phyloP scores from a whole-genome alignment of 2,888 invertebrate species.

The Patella depressa region DNA sequence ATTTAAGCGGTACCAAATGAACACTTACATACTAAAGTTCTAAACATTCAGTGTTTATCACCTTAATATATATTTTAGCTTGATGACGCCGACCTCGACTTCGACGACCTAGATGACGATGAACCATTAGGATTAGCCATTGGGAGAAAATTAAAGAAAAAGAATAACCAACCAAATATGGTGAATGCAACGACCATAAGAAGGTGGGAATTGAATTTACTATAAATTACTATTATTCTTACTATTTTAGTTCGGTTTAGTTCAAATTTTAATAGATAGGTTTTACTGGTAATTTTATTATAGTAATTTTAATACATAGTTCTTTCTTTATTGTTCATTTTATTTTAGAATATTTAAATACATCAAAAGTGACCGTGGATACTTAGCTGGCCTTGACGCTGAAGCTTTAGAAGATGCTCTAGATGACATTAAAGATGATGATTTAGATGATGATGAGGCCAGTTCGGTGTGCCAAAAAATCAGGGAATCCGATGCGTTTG shows the following conservation, averaged over 20 bases:
- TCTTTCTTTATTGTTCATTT: too few relatives aligned
- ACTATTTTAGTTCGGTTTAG: too few relatives aligned
- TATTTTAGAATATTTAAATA: slow-evolving; percentile 13
- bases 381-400: slow-evolving; percentile 1
- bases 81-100: slow-evolving; percentile 1
- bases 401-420: slow-evolving; percentile 1
- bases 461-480: slow-evolving; percentile 15
- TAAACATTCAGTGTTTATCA: too few relatives aligned
- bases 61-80: background rate
- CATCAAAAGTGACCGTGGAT: slow-evolving; percentile 11
- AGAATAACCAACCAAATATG: background rate
- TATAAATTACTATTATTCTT: background rate
- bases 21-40: too few relatives aligned
- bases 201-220: background rate
- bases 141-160: slow-evolving; percentile 14
- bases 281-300: too few relatives aligned
- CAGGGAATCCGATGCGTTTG: slow-evolving; percentile 13
- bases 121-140: slow-evolving; percentile 18
- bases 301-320: too few relatives aligned
- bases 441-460: slow-evolving; percentile 20
- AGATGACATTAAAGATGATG: background rate
- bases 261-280: too few relatives aligned
- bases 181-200: background rate
- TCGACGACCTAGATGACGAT: slow-evolving; percentile 23
- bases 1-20: too few relatives aligned